Percentiles rank a stretch among this genome's conserved stretches.
Evolutionary conservation across 2,113 vertebrate species (phyloP).

Genomic region (Plecotus auritus): DNA sequence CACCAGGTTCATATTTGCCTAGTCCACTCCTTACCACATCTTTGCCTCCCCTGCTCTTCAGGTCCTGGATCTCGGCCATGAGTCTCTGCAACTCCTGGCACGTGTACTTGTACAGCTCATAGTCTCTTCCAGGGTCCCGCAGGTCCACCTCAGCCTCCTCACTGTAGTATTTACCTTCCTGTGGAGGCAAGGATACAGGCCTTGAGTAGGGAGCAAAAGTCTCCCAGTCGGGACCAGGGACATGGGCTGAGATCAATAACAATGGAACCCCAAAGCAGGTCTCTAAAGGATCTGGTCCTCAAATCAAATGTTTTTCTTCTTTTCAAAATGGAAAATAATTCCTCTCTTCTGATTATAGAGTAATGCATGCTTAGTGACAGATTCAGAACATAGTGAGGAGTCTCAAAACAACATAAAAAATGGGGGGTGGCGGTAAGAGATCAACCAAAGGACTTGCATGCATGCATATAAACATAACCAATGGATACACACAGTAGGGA

Average conservation of each 20-base stretch:
- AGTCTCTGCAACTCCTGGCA: conserved; percentile 91
- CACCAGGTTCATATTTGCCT: not conserved
- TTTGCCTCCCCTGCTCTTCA: conserved; percentile 91
- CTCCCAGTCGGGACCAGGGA: not conserved
- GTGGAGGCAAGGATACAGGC: not conserved
- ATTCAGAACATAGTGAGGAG: not conserved
- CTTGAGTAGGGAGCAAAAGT: not conserved
- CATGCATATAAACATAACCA: no score
- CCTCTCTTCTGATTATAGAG: not conserved
- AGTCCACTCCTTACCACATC: conserved; percentile 85
- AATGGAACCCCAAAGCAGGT: not conserved
- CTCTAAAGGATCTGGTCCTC: not conserved
- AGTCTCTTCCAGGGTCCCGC: conserved; percentile 91
- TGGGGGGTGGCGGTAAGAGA: no score
- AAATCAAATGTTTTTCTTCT: conserved; percentile 15
- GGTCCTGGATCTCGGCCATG: conserved; percentile 96
- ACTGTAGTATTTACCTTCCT: conserved; percentile 92
- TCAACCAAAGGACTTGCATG: no score
- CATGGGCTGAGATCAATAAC: not conserved
- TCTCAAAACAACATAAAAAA: conserved; percentile 1
- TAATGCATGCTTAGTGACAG: not conserved
- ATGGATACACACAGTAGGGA: no score
- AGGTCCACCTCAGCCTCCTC: conserved; percentile 94
- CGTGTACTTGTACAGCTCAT: conserved; percentile 90
- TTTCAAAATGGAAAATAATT: conserved; percentile 6